Base-by-base conservation (phyloP, 2,888 invertebrate species). In the Dexiosoma caninum region DNA sequence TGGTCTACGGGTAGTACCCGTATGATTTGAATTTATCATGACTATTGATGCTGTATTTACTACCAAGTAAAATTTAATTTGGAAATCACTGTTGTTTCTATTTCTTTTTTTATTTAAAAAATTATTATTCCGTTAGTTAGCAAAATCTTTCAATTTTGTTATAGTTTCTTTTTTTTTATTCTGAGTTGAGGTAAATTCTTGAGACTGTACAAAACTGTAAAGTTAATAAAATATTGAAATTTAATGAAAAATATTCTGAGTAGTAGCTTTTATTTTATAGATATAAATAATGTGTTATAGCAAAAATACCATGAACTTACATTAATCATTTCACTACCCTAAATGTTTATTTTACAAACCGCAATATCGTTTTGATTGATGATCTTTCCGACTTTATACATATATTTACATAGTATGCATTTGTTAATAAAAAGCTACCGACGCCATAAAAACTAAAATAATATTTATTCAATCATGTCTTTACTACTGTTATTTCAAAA, bases 1-100 rank as follows among this genome's bases (percentile, higher is more conserved):
- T 40, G 90, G 87, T 60, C 90, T 86, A 64, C 90, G 87, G 76
- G 88, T 88, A 77, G 88, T 88, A 83, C 88, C 89, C 79, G 88
- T 85, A 86, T 90, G 89, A 86, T 88, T 89, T 76, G 87, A 86
- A 85, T 87, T 88, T 79, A 87, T 85, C 86, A 87, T 88, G 71
- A 59, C 37, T 46, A 30, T 53, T 46, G 30, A 27, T 59, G 14
- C 32, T 78, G 5, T 12, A 2, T n/a, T 23, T 8, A 35, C 21
- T 37, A 23, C 19, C 35, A 60, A 59, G 2, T 49, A 6, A 21
- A 44, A 12, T 64, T 70, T 21, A 32, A 27, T 62, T 46, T 40
- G 30, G 12, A 10, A 62, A 53, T 37, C 62, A 46, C 51, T 46
- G 23, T 30, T 44, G n/a, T 14, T 51, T 44, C 10, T 35, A 51